Evolutionary conservation across 2,797 vertebrate species (phyloP).

Genomic region (Lepidocolaptes lacrymiger): DNA sequence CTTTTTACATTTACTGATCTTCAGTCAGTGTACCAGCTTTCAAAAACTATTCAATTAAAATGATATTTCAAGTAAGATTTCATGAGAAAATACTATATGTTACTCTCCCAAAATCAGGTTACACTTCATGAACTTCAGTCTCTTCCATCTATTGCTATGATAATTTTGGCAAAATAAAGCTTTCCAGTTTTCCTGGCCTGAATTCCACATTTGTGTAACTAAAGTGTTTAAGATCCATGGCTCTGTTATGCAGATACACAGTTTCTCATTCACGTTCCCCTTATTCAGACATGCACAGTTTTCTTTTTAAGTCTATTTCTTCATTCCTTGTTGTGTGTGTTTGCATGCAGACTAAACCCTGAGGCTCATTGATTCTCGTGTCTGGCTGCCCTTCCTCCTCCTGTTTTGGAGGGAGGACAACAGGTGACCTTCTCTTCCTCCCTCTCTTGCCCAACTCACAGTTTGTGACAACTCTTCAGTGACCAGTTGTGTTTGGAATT

Average conservation of each 20-base stretch:
- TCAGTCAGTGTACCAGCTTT: not conserved
- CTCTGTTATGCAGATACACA: not conserved
- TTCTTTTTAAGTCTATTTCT: not conserved
- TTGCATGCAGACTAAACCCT: not conserved
- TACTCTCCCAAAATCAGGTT: not conserved
- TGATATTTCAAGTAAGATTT: not conserved
- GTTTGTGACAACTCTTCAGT: not conserved
- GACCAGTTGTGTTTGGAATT: not conserved
- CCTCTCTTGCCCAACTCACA: not conserved
- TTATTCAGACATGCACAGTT: not conserved
- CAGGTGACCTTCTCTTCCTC: not conserved
- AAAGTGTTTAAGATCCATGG: not conserved
- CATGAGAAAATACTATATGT: not conserved
- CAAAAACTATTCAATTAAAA: not conserved
- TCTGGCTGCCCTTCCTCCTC: not conserved
- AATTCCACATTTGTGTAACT: not conserved
- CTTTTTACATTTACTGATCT: not conserved
- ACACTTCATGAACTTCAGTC: not conserved
- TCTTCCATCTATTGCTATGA: not conserved
- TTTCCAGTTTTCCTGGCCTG: not conserved
- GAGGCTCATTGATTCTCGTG: accelerated
- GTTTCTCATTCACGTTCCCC: not conserved
- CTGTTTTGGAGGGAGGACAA: not conserved
- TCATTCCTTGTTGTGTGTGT: not conserved
- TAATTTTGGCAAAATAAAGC: not conserved